phyloP scores from a whole-genome alignment of 2,113 vertebrate species.

The Gallinago paraguaiae region DNA sequence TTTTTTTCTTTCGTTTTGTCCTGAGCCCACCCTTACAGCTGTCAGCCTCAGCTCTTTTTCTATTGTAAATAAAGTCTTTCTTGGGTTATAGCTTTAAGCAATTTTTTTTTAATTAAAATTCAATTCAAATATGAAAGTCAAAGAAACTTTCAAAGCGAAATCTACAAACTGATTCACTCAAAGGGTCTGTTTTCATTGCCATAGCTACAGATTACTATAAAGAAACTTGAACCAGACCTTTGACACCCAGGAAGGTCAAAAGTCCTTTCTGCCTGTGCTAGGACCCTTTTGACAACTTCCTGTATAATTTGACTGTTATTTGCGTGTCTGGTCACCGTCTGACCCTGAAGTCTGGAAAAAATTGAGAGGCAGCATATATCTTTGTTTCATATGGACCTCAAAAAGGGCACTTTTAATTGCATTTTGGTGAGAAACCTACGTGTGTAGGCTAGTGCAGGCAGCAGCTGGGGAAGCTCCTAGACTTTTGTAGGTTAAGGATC shows the following conservation, averaged over 20 bases:
- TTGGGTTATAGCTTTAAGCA: conserved; percentile 47
- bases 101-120: conserved; percentile 62
- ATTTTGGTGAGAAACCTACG: conserved; percentile 55
- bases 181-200: conserved; percentile 72
- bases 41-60: conserved; percentile 9
- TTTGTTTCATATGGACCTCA: conserved; percentile 55
- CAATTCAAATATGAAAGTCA: conserved; percentile 61
- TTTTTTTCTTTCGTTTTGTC: background rate
- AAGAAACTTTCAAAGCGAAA: conserved; percentile 66
- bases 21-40: conserved; percentile 12
- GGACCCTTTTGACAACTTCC: conserved; percentile 86
- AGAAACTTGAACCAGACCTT: conserved; percentile 88
- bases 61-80: conserved; percentile 62
- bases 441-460: background rate
- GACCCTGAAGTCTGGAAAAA: conserved; percentile 82
- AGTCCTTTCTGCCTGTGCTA: conserved; percentile 77
- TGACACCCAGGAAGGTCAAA: conserved; percentile 78
- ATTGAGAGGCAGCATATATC: conserved; percentile 63
- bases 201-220: conserved; percentile 79
- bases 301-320: conserved; percentile 86
- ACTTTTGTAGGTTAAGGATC: conserved; percentile 17
- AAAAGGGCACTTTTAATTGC: conserved; percentile 65
- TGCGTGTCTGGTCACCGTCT: conserved; percentile 79
- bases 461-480: background rate
- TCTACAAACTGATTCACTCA: conserved; percentile 72